Conservation (phyloP, 2,113 vertebrate genomes). For the Petrocephalus zakoni region DNA sequence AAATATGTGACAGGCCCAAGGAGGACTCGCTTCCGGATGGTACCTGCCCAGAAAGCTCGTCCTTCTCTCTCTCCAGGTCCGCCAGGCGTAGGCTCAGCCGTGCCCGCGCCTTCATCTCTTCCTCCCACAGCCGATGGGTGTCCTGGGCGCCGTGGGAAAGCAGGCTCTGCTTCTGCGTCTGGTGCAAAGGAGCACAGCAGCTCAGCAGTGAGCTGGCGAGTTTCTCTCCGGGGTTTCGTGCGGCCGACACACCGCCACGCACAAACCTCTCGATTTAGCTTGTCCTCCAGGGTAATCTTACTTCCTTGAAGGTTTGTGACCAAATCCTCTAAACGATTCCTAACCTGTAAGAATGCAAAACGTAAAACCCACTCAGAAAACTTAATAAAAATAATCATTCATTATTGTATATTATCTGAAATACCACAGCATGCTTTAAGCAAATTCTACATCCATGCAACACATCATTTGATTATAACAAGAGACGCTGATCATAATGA, state of each 20-base stretch:
- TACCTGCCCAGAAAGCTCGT: slow-evolving; percentile 63
- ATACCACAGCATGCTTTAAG: slow-evolving; percentile 39
- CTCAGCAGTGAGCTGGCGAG: not conserved
- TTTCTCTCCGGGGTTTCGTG: not conserved
- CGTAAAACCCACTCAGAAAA: not conserved
- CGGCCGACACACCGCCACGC: not conserved
- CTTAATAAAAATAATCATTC: not conserved
- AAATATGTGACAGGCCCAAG: not conserved
- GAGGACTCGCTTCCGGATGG: not conserved
- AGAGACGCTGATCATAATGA: slow-evolving; percentile 19
- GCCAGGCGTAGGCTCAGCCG: slow-evolving; percentile 67
- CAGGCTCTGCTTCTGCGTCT: slow-evolving; percentile 71
- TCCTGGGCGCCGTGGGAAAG: slow-evolving; percentile 67
- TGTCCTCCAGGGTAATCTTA: slow-evolving; percentile 73
- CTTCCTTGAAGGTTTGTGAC: slow-evolving; percentile 68
- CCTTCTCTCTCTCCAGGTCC: slow-evolving; percentile 69
- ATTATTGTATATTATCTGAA: not conserved
- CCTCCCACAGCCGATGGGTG: slow-evolving; percentile 70
- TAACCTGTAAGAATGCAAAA: slow-evolving; percentile 55
- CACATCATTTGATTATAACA: slow-evolving; percentile 11
- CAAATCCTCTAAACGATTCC: slow-evolving; percentile 70
- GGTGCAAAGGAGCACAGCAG: not conserved
- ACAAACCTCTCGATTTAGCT: slow-evolving; percentile 71
- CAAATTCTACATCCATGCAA: slow-evolving; percentile 33
- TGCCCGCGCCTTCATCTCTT: slow-evolving; percentile 71